phyloP scores from a whole-genome alignment of 2,113 vertebrate genomes.

The Trochalopteron elliotii region DNA sequence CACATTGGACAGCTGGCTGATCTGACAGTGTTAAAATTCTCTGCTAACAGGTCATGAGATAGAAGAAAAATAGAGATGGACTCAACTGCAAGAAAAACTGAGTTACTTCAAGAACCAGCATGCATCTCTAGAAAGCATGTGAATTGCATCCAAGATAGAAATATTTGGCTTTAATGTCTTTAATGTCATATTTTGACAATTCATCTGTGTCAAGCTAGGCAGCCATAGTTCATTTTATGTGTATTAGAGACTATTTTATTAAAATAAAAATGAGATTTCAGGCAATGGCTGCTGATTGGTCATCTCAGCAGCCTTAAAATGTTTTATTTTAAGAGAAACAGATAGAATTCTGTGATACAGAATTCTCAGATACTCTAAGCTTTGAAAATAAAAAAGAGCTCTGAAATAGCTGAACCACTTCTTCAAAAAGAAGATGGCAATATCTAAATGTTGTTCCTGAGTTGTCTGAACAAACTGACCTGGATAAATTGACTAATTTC shows the following conservation, averaged over 20 bases:
- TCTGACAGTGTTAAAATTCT: neutral
- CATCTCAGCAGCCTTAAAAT: neutral
- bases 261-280: neutral
- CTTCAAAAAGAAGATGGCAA: neutral
- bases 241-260: neutral
- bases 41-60: neutral
- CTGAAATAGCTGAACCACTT: neutral
- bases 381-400: neutral
- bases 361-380: neutral
- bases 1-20: neutral
- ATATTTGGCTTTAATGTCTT: neutral
- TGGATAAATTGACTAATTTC: neutral
- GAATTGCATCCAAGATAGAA: neutral
- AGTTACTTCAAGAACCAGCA: neutral
- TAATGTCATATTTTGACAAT: neutral
- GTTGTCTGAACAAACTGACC: neutral
- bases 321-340: neutral
- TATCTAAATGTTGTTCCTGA: neutral
- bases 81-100: neutral
- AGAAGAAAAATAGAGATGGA: neutral
- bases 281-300: neutral
- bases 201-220: neutral
- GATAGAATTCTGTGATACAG: neutral
- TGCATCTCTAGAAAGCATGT: neutral
- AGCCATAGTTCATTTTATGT: neutral